Percentiles rank a stretch among this genome's conserved stretches.
These are phyloP conservation scores for Lithophane socia DNA, from an alignment of 2,888 invertebrate species.

Conservation along the genomic window DNA sequence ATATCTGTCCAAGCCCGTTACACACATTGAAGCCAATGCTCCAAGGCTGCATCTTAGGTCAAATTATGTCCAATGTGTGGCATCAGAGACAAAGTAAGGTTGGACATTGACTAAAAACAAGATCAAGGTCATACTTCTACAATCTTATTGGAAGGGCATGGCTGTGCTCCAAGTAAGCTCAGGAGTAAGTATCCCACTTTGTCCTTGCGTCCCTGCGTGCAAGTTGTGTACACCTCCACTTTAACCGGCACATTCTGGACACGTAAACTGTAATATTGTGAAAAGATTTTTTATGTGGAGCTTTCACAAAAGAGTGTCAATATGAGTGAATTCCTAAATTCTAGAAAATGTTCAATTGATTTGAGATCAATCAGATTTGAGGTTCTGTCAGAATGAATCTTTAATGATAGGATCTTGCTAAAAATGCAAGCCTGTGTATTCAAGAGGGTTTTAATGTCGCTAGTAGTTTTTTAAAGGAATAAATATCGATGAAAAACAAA, in stretches of 20 bases:
- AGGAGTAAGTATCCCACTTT: slow-evolving; percentile 93
- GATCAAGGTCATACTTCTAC: slow-evolving; percentile 76
- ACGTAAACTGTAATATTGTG: slow-evolving; percentile 90
- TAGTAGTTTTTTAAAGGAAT: not conserved
- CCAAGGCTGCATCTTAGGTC: too few relatives aligned
- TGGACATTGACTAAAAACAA: not conserved
- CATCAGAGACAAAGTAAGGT: not conserved
- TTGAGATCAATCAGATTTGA: not conserved
- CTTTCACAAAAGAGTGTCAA: not conserved
- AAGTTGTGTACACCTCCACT: slow-evolving; percentile 92
- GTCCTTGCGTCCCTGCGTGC: slow-evolving; percentile 90
- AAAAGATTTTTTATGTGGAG: not conserved
- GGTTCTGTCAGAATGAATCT: not conserved
- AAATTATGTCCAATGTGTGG: too few relatives aligned
- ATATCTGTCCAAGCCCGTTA: too few relatives aligned
- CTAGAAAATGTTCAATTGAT: not conserved
- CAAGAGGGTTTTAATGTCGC: not conserved
- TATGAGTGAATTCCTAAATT: not conserved
- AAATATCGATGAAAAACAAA: slow-evolving; percentile 31
- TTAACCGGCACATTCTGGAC: slow-evolving; percentile 94
- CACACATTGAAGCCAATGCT: too few relatives aligned
- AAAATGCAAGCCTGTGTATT: not conserved
- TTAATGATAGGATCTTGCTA: not conserved
- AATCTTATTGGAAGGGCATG: slow-evolving; percentile 89
- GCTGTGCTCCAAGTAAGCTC: slow-evolving; percentile 93